Conservation (phyloP, 1,140 invertebrate species). For the Holcopasites calliopsidis region DNA sequence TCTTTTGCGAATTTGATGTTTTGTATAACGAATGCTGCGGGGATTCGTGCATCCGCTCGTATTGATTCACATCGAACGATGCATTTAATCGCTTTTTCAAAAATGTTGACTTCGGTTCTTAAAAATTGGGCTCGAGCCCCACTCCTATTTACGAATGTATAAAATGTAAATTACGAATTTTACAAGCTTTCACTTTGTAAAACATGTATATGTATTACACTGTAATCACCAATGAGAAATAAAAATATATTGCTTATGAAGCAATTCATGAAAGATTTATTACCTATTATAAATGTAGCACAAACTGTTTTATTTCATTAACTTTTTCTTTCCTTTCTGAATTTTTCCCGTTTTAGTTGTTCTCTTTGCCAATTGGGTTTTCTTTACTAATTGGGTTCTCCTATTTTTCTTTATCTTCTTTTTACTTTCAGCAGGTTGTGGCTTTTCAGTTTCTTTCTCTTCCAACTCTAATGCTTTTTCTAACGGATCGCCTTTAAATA, state of each 20-base stretch:
- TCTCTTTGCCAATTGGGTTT: conserved; percentile 50
- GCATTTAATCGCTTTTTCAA: conserved; percentile 39
- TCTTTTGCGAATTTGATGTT: conserved; percentile 23
- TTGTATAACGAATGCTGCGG: conserved; percentile 32
- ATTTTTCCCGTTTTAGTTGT: no score
- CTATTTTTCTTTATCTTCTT: conserved; percentile 69
- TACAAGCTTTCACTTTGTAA: background rate
- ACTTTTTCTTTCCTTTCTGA: conserved; percentile 67
- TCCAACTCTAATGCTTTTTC: conserved; percentile 73
- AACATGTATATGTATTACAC: background rate
- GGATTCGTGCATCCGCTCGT: conserved; percentile 15
- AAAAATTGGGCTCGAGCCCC: no score
- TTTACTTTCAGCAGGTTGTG: conserved; percentile 51
- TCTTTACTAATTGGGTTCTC: conserved; percentile 31
- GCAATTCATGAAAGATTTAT: conserved; percentile 16
- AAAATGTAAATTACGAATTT: background rate
- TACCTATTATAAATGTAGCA: conserved; percentile 5
- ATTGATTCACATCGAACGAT: conserved; percentile 33
- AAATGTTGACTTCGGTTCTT: no score
- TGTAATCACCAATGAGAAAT: background rate
- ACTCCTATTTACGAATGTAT: no score
- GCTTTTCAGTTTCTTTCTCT: conserved; percentile 33
- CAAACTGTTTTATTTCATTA: conserved; percentile 37
- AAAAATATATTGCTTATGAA: conserved; percentile 14
- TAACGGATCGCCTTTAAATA: conserved; percentile 82